Conservation (phyloP, 2,113 vertebrate genomes). For the Campylorhamphus procurvoides region DNA sequence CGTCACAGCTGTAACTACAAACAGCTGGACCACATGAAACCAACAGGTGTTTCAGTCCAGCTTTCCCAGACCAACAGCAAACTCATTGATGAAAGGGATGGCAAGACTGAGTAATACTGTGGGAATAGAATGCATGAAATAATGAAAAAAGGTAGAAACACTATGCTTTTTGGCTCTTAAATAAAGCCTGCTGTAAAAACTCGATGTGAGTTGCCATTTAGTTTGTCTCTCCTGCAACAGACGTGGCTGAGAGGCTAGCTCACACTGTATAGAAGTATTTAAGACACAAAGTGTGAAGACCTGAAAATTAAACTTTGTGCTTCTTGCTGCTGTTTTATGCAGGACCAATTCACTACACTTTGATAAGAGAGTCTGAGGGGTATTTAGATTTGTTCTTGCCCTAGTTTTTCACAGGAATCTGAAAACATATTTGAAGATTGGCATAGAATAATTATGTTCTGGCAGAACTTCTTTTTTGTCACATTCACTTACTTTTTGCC, state of each 20-base stretch:
- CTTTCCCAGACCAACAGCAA: neutral
- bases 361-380: neutral
- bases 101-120: neutral
- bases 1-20: neutral
- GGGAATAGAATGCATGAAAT: neutral
- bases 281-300: neutral
- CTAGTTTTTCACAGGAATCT: neutral
- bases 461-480: neutral
- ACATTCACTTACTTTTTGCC: neutral
- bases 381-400: neutral
- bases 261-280: neutral
- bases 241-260: neutral
- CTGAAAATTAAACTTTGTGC: neutral
- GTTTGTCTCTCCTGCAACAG: neutral
- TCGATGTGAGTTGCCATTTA: neutral
- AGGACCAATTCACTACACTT: neutral
- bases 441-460: neutral
- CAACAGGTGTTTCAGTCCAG: neutral
- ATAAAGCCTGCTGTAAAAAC: neutral
- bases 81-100: neutral
- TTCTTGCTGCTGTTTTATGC: neutral
- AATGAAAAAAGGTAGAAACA: neutral
- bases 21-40: neutral
- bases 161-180: neutral
- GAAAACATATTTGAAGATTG: neutral